phyloP scores from a whole-genome alignment of 1,140 invertebrate species.

The Rhopalosiphum maidis region DNA sequence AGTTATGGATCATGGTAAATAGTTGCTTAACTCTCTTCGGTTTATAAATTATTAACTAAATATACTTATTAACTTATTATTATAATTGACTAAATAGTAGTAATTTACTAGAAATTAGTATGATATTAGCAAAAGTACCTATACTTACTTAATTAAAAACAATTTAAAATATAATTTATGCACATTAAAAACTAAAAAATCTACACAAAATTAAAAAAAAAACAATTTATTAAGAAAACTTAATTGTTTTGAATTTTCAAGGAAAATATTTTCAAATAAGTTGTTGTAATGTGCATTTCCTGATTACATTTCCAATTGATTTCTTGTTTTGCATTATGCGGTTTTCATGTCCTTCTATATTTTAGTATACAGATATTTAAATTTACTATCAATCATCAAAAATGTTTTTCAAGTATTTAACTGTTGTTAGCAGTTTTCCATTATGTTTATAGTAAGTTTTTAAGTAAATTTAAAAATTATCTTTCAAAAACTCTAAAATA shows the following conservation, averaged over 20 bases:
- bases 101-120: too few relatives aligned
- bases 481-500: not conserved
- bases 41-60: not conserved
- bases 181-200: not conserved
- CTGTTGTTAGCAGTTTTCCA: not conserved
- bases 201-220: not conserved
- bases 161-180: not conserved
- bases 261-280: not conserved
- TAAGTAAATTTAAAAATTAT: not conserved
- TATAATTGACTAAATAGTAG: not conserved
- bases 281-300: not conserved
- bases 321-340: not conserved
- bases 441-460: too few relatives aligned
- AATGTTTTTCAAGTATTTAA: not conserved
- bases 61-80: not conserved
- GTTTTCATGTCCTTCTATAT: constrained; percentile 1
- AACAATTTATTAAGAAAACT: too few relatives aligned
- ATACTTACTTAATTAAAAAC: not conserved
- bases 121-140: not conserved
- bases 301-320: not conserved
- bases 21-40: not conserved
- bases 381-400: not conserved
- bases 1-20: not conserved
- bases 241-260: not conserved
- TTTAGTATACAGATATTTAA: not conserved